Evolutionary conservation across 2,113 vertebrate genomes (phyloP), one percentile per base, ranked within the genome.

Genomic region (Tiliqua scincoides): DNA sequence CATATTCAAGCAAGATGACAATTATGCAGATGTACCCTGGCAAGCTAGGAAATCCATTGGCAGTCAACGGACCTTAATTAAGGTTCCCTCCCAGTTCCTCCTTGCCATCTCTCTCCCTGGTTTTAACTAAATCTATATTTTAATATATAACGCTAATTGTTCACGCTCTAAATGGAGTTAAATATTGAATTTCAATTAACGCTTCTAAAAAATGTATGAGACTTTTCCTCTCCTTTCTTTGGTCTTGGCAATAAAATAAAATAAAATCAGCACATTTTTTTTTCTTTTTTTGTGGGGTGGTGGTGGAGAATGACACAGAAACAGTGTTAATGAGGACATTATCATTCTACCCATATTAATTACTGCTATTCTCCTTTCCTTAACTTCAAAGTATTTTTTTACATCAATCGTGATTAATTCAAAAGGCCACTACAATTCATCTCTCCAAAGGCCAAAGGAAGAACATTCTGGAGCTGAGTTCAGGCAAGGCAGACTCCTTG

Each of bases 181-280:
- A 91, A 91, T 79, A 84, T 86, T 89, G 92, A 59, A 68, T 54
- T 87, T 91, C 89, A 77, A 93, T 89, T 90, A 91, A 63, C 72
- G 48, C 37, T 40, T 86, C 85, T 71, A 79, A 78, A 7, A 88
- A 84, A n/a, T 74, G 21, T 76, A 59, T 85, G 71, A 86, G 52
- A 40, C 21, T 25, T 30, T 23, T 72, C 12, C 27, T 78, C 14
- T 84, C 14, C 23, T 76, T 5, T 2, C 83, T 79, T 79, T 21
- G 35, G 4, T 73, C 48, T 77, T 87, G 52, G 27, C 52, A 43
- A 71, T 30, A 21, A 25, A 8, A 25, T 1, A 82, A 61, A 40
- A 3, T 80, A 65, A 59, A 57, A 77, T 43, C 82, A 52, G 18
- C 54, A 3, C 30, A n/a, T 82, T 48, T 48, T 48, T 8, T 48